Conservation (phyloP, 2,113 vertebrate genomes). For the Cololabis saira region DNA sequence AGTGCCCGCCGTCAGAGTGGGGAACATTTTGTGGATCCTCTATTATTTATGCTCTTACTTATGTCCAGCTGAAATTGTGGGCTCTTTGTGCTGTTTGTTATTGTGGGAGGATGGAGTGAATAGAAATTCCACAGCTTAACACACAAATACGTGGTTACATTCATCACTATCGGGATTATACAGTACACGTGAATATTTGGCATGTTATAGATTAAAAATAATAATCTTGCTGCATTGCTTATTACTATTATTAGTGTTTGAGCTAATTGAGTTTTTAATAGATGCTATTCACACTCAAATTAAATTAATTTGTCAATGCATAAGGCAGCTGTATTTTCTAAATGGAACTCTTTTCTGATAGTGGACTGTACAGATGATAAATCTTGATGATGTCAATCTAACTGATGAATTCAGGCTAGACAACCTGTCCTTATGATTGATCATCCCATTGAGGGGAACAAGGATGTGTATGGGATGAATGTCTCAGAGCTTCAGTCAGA, state of each 20-base stretch:
- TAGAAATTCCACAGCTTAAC: neutral
- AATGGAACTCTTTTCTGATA: neutral
- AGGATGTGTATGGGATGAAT: neutral
- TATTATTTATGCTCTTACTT: conserved; percentile 3
- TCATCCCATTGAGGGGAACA: neutral
- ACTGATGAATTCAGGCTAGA: neutral
- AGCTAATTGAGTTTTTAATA: neutral
- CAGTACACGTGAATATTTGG: conserved; percentile 10
- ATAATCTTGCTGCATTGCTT: neutral
- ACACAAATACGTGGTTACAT: conserved; percentile 14
- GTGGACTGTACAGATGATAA: neutral
- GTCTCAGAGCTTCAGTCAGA: conserved; percentile 10
- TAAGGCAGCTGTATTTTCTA: neutral
- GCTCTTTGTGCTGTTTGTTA: neutral
- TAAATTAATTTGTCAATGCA: neutral
- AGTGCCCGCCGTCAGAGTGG: conserved; percentile 17
- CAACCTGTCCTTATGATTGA: neutral
- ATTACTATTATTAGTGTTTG: neutral
- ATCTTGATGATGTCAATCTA: conserved; percentile 1
- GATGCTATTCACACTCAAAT: neutral
- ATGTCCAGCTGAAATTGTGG: conserved; percentile 7
- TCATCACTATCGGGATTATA: conserved; percentile 3
- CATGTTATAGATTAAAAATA: conserved; percentile 13
- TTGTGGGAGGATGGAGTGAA: neutral
- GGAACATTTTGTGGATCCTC: conserved; percentile 4